phyloP scores from a whole-genome alignment of 23 tunicate species.

The Phallusia fumigata region DNA sequence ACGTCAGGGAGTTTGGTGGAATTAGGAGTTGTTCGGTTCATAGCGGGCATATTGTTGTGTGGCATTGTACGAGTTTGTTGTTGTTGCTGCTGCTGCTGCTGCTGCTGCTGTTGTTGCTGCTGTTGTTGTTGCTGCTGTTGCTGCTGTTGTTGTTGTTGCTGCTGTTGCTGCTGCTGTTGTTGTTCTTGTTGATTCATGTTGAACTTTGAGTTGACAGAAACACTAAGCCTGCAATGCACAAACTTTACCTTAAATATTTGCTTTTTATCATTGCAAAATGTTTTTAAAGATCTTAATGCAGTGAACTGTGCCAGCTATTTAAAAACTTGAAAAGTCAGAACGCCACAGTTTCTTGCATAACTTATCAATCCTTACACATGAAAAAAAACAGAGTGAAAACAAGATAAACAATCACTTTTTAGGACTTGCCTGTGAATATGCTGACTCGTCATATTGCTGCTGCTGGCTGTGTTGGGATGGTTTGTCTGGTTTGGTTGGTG shows the following conservation, averaged over 20 bases:
- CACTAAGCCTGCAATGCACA: constrained; percentile 33
- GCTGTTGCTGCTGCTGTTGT: constrained; percentile 10
- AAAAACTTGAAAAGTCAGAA: too few species aligned
- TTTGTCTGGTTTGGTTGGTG: constrained; percentile 25
- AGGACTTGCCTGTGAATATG: constrained; percentile 46
- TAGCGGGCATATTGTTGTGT: constrained; percentile 16
- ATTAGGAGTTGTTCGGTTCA: not conserved
- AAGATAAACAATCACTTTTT: too few species aligned
- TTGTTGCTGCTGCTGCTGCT: constrained; percentile 12
- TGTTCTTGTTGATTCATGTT: constrained; percentile 15
- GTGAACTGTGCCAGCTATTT: too few species aligned
- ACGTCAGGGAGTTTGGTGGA: constrained; percentile 15
- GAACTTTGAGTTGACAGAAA: constrained; percentile 59
- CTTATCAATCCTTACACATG: too few species aligned
- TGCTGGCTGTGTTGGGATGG: not conserved
- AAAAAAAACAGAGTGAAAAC: too few species aligned
- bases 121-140: constrained; percentile 3
- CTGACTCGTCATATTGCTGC: constrained; percentile 47
- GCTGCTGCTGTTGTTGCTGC: constrained; percentile 22
- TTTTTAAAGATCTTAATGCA: too few species aligned
- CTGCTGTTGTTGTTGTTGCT: constrained; percentile 29
- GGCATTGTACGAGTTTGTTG: constrained; percentile 26
- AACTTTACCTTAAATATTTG: too few species aligned
- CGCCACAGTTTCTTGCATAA: too few species aligned
- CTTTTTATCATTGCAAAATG: too few species aligned